Percentiles rank a stretch among this genome's conserved stretches.
Conservation (phyloP, 1,140 invertebrate species). For the Pteromalus puparum region DNA sequence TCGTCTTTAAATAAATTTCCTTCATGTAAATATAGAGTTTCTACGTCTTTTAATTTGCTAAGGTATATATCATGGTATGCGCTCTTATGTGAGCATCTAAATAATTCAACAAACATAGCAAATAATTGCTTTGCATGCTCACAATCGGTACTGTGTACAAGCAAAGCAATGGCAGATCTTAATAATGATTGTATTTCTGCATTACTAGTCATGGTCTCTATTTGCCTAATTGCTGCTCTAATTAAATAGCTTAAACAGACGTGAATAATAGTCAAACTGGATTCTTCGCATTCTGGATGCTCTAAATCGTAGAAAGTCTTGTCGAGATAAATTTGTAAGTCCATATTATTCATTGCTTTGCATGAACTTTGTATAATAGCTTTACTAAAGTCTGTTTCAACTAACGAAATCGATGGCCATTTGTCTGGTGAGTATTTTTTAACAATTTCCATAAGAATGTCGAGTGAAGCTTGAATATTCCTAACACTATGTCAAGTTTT, state of each 20-base stretch:
- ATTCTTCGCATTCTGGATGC: not conserved
- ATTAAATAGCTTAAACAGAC: not conserved
- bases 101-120: not conserved
- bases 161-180: too few relatives aligned
- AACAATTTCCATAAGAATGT: not conserved
- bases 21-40: not conserved
- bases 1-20: not conserved
- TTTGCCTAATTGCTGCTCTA: not conserved
- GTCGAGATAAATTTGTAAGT: not conserved
- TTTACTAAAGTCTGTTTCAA: not conserved
- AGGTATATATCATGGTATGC: not conserved
- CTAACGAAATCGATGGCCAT: not conserved
- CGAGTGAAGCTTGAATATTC: not conserved
- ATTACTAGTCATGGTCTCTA: not conserved
- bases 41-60: not conserved
- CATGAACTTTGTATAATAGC: not conserved
- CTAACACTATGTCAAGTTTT: not conserved
- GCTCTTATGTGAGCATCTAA: not conserved
- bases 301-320: not conserved
- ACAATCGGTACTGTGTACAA: not conserved
- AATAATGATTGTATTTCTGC: not conserved
- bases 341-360: not conserved
- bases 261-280: not conserved
- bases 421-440: not conserved
- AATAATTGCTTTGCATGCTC: not conserved